Evolutionary conservation across 2,113 vertebrate genomes (phyloP).

Genomic region (Lamprotornis superbus): DNA sequence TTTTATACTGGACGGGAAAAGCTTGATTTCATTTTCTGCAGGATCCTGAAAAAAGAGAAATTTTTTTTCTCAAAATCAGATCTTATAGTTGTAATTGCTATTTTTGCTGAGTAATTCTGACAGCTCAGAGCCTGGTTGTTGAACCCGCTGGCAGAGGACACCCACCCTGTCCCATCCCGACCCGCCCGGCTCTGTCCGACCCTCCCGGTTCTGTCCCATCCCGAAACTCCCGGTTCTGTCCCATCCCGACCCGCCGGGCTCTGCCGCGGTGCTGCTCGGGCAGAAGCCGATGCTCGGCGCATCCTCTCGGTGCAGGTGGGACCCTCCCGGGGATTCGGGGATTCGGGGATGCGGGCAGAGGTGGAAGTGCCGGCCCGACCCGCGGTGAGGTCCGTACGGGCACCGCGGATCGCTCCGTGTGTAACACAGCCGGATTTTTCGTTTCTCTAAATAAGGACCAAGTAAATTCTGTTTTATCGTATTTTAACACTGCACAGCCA

Average conservation of each 20-base stretch:
- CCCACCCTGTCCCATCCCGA: accelerated
- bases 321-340: too few relatives aligned
- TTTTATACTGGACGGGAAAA: background rate
- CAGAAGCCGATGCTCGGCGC: accelerated
- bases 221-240: too few relatives aligned
- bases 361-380: background rate
- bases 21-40: background rate
- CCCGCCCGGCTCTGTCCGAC: too few relatives aligned
- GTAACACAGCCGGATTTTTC: background rate
- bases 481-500: accelerated
- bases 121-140: background rate
- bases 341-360: background rate
- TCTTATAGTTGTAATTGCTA: background rate
- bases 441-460: background rate
- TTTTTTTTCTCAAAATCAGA: background rate
- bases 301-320: background rate
- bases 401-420: background rate
- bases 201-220: too few relatives aligned
- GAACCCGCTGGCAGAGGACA: too few relatives aligned
- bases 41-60: background rate
- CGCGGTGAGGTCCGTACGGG: background rate
- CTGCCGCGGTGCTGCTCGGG: background rate
- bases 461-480: accelerated
- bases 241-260: too few relatives aligned
- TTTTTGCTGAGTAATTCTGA: background rate